Evolutionary conservation across 2,113 vertebrate species (phyloP).

Genomic region (Hippopotamus amphibius): DNA sequence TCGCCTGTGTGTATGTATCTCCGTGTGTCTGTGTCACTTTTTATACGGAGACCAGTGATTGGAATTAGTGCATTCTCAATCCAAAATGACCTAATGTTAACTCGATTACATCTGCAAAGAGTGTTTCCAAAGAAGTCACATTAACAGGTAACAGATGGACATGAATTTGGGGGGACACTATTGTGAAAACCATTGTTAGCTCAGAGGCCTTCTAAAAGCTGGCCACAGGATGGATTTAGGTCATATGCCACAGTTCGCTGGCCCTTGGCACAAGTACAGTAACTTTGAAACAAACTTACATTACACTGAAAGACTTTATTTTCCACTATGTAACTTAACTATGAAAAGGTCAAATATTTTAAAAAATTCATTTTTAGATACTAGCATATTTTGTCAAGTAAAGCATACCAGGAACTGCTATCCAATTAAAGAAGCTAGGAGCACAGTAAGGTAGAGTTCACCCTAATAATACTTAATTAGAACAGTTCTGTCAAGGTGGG

Average conservation of each 20-base stretch:
- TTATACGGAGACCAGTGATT: background rate
- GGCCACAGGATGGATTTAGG: background rate
- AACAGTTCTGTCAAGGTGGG: background rate
- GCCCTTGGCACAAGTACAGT: background rate
- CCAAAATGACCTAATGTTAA: background rate
- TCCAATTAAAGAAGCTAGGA: background rate
- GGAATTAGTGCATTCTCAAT: background rate
- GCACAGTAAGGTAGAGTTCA: background rate
- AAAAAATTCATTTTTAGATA: background rate
- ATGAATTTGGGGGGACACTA: background rate
- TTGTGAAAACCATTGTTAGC: background rate
- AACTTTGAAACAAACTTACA: background rate
- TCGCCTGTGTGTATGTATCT: background rate
- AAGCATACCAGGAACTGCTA: background rate
- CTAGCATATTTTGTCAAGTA: background rate
- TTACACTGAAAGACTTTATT: background rate
- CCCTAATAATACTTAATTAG: background rate
- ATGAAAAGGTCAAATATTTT: background rate
- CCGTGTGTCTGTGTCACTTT: background rate
- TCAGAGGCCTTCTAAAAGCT: background rate
- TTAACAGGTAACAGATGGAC: background rate
- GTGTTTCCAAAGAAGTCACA: background rate
- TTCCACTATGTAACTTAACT: background rate
- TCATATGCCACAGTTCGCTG: background rate
- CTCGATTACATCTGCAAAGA: background rate